Percentiles rank a stretch among this genome's conserved stretches.
These are phyloP conservation scores for Chloroclysta siterata DNA, from an alignment of 2,888 invertebrate genomes.

Conservation along the genomic window DNA sequence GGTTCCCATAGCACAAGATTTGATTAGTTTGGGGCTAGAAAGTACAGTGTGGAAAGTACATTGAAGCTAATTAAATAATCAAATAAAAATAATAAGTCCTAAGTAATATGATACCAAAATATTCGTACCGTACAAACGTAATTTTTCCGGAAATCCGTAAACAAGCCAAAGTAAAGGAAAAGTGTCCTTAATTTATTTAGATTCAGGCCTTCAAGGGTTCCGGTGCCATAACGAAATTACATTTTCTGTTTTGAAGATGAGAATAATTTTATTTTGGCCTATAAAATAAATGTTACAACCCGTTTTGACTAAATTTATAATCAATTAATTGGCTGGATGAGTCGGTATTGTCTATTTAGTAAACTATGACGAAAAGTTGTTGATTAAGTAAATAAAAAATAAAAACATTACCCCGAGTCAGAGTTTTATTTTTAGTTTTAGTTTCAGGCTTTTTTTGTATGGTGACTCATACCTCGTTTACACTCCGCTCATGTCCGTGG, in stretches of 20 bases:
- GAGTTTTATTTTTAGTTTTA: too few relatives aligned
- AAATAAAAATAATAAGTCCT: background rate
- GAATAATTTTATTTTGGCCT: slow-evolving; percentile 22
- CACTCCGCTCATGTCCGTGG: too few relatives aligned
- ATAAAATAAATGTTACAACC: background rate
- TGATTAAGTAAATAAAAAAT: too few relatives aligned
- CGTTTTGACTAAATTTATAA: slow-evolving; percentile 8
- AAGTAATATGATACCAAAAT: background rate
- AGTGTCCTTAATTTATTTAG: slow-evolving; percentile 35
- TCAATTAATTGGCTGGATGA: background rate
- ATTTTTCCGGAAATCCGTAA: slow-evolving; percentile 33
- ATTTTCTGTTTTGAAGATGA: slow-evolving; percentile 32
- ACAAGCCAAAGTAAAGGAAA: slow-evolving; percentile 35
- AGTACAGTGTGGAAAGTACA: background rate
- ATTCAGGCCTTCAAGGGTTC: slow-evolving; percentile 36
- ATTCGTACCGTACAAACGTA: slow-evolving; percentile 19
- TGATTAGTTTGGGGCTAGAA: too few relatives aligned
- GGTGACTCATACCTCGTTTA: too few relatives aligned
- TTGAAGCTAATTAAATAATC: background rate
- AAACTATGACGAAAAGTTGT: too few relatives aligned
- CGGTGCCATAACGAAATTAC: slow-evolving; percentile 36
- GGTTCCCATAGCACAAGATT: too few relatives aligned
- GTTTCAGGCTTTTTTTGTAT: too few relatives aligned
- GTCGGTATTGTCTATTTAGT: background rate
- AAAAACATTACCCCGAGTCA: too few relatives aligned